These are phyloP conservation scores for Prochilodus magdalenae DNA, from an alignment of 2,113 vertebrate genomes.

Conservation along the genomic window DNA sequence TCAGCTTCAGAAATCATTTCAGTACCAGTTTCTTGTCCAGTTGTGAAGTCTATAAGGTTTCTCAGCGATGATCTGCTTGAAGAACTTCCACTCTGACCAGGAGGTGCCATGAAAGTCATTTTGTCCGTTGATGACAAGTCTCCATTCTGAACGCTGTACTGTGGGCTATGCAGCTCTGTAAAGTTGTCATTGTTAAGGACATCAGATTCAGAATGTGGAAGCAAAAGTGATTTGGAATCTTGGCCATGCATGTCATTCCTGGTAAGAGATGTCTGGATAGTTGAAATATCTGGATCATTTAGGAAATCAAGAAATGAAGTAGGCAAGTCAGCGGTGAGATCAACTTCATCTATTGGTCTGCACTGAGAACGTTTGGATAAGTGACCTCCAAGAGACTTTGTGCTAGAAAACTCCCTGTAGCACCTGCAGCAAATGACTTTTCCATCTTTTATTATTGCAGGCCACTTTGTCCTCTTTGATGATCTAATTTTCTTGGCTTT, in stretches of 20 bases:
- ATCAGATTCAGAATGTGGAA: constrained; percentile 41
- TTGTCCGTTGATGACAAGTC: constrained; percentile 66
- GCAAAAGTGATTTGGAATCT: no score
- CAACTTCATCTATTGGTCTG: constrained; percentile 91
- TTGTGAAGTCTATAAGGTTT: constrained; percentile 58
- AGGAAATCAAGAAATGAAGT: constrained; percentile 93
- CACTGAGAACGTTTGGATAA: constrained; percentile 95
- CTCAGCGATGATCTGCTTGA: constrained; percentile 41
- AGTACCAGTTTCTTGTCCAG: constrained; percentile 22
- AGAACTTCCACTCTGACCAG: constrained; percentile 63
- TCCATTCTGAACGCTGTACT: constrained; percentile 66
- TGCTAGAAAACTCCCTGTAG: constrained; percentile 96
- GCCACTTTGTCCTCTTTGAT: constrained; percentile 91
- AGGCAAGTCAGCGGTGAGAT: constrained; percentile 89
- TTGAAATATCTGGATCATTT: constrained; percentile 81
- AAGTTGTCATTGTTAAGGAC: constrained; percentile 48
- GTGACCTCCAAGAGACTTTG: constrained; percentile 96
- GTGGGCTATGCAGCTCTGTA: constrained; percentile 62
- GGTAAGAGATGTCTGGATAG: constrained; percentile 57
- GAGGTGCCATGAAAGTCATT: constrained; percentile 67
- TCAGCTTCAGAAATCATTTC: constrained; percentile 53
- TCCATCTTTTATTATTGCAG: constrained; percentile 95
- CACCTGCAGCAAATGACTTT: constrained; percentile 98
- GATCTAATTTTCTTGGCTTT: constrained; percentile 89
- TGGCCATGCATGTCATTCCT: constrained; percentile 49